Base-by-base conservation (phyloP, 2,113 vertebrate species). In the Myiopsitta monachus region DNA sequence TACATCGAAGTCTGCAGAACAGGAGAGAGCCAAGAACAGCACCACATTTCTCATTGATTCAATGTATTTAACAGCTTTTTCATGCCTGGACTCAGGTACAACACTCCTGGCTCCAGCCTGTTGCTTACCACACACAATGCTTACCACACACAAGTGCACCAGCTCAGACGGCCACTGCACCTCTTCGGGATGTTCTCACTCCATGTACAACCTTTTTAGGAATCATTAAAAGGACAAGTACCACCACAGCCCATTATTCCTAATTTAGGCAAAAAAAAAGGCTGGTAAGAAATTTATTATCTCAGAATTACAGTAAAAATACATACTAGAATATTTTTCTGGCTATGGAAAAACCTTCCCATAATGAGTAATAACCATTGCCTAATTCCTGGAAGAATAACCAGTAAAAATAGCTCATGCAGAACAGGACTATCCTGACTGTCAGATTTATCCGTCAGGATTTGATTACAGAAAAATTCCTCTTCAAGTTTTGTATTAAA, bases 11-110 rank as follows among this genome's bases (percentile, higher is more conserved):
- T 41, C 92, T 94, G 74, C 55, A 59, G 91, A 94, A 83, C 63
- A 69, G 92, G 36, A 75, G 67, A 94, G 69, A 57, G 87, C 83
- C 94, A 91, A 94, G 87, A 97, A 70, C 79, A 94, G 91, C 18
- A 11, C 96, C 75, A 18, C 74, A 75, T 96, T 95, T 90, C 96
- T 94, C 88, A 38, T 21, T 47, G 87, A 70, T 62, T 85, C 95
- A 31, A 1, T 68, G 51, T 27, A 62, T 94, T 94, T 93, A 77
- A 86, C 66, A 55, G 91, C 83, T 94, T 97, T 94, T 83, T 95
- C 87, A 64, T 52, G 75, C 79, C 75, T 18, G 46, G 69, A 80
- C 83, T 72, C 87, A 96, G 90, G 90, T 93, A 52, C 74, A 89
- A 55, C 18, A 9, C 67, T 9, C 36, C 70, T 74, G 66, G 57